Evolutionary conservation across 2,888 invertebrate genomes (phyloP).

Genomic region (Hyposoter dolosus): DNA sequence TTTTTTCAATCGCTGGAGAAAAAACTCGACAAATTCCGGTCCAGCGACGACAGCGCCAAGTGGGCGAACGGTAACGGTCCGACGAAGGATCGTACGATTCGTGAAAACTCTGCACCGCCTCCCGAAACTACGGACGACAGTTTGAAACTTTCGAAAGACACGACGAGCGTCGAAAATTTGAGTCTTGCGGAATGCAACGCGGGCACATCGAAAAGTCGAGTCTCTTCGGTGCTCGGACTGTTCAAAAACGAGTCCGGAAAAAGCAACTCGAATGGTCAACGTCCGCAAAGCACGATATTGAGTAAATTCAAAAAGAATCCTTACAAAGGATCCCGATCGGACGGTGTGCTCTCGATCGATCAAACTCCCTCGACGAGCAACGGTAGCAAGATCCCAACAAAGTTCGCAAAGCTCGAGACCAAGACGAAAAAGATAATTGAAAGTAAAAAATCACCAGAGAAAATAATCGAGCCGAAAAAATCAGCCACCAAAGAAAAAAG

Average conservation of each 20-base stretch:
- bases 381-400: slow-evolving; percentile 81
- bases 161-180: slow-evolving; percentile 90
- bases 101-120: slow-evolving; percentile 78
- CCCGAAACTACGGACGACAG: slow-evolving; percentile 85
- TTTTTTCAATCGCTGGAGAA: slow-evolving; percentile 92
- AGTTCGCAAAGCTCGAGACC: slow-evolving; percentile 73
- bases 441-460: slow-evolving; percentile 71
- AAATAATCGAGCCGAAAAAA: slow-evolving; percentile 69
- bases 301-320: slow-evolving; percentile 87
- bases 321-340: slow-evolving; percentile 80
- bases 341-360: slow-evolving; percentile 68
- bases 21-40: slow-evolving; percentile 81
- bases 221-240: slow-evolving; percentile 91
- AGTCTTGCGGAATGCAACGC: slow-evolving; percentile 84
- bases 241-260: slow-evolving; percentile 87
- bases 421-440: slow-evolving; percentile 71
- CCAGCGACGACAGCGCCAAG: slow-evolving; percentile 79
- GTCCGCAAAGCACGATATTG: slow-evolving; percentile 74
- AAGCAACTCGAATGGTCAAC: slow-evolving; percentile 64
- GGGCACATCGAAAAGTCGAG: slow-evolving; percentile 87
- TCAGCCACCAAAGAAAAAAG: slow-evolving; percentile 72
- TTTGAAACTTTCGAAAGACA: slow-evolving; percentile 88
- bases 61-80: slow-evolving; percentile 83
- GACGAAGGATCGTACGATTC: slow-evolving; percentile 76
- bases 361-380: slow-evolving; percentile 64